These are phyloP conservation scores for Grantiella picta DNA, from an alignment of 2,113 vertebrate species.

Conservation along the genomic window DNA sequence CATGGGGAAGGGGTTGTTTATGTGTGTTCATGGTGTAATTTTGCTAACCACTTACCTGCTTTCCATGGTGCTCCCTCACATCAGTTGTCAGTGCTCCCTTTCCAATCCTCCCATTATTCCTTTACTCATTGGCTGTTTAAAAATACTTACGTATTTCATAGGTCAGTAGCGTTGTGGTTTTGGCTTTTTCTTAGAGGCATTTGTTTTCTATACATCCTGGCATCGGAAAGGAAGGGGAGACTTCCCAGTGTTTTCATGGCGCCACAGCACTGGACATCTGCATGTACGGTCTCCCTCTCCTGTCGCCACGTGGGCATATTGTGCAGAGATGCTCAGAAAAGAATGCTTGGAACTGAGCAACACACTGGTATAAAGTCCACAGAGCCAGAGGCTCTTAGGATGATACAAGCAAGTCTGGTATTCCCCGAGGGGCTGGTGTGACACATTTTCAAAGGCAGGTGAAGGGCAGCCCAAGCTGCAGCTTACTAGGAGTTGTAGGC, in stretches of 20 bases:
- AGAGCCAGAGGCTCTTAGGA: conserved; percentile 1
- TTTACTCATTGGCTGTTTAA: conserved; percentile 64
- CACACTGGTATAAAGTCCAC: neutral
- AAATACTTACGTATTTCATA: conserved; percentile 31
- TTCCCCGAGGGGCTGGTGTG: neutral
- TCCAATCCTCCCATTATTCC: conserved; percentile 29
- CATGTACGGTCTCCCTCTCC: conserved; percentile 69
- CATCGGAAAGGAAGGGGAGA: conserved; percentile 53
- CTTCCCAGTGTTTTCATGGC: conserved; percentile 40
- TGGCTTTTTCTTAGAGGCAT: conserved; percentile 36
- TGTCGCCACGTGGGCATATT: conserved; percentile 63
- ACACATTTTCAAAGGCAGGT: neutral
- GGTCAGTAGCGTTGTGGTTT: conserved; percentile 48
- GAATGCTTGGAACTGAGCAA: conserved; percentile 68
- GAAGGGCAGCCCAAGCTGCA: neutral
- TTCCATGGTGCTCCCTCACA: conserved; percentile 60
- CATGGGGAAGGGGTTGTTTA: conserved; percentile 69
- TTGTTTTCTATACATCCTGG: conserved; percentile 44
- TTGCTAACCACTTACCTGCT: conserved; percentile 69
- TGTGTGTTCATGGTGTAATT: conserved; percentile 69
- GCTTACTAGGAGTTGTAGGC: neutral
- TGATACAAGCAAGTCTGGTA: neutral
- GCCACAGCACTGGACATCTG: conserved; percentile 65
- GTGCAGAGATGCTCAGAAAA: conserved; percentile 77
- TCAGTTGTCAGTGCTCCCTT: conserved; percentile 42